Conservation (phyloP, 2,797 vertebrate genomes). For the Ctenopoma multispine region DNA sequence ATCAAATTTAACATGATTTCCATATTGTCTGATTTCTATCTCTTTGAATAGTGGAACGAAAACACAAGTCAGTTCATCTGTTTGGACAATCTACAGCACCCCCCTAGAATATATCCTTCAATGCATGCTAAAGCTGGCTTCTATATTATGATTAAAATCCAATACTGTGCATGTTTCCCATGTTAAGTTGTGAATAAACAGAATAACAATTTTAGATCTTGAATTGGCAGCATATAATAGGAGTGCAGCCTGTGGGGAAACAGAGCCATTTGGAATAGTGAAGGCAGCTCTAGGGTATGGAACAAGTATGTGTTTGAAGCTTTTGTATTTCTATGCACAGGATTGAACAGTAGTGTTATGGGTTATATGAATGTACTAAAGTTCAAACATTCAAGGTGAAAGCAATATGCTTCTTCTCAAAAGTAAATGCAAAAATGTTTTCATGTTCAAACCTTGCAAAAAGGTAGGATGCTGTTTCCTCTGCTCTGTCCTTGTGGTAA, state of each 20-base stretch:
- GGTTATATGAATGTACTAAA: slow-evolving; percentile 31
- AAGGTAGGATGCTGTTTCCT: not conserved
- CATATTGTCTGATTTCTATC: slow-evolving; percentile 69
- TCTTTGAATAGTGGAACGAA: slow-evolving; percentile 62
- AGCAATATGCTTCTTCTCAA: slow-evolving; percentile 33
- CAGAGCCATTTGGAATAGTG: slow-evolving; percentile 55
- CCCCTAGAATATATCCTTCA: slow-evolving; percentile 53
- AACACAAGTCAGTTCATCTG: slow-evolving; percentile 63
- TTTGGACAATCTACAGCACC: slow-evolving; percentile 71
- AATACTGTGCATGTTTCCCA: slow-evolving; percentile 64
- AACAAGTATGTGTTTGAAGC: slow-evolving; percentile 66
- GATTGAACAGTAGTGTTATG: slow-evolving; percentile 40
- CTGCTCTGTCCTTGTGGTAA: slow-evolving; percentile 32
- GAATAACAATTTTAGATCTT: slow-evolving; percentile 64
- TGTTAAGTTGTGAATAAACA: slow-evolving; percentile 56
- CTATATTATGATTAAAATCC: slow-evolving; percentile 66
- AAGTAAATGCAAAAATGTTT: slow-evolving; percentile 39
- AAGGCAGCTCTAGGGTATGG: slow-evolving; percentile 36
- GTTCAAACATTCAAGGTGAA: slow-evolving; percentile 45
- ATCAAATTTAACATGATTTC: slow-evolving; percentile 69
- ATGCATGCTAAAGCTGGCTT: slow-evolving; percentile 73
- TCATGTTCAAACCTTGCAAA: slow-evolving; percentile 29
- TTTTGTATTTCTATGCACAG: slow-evolving; percentile 50
- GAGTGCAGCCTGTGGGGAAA: slow-evolving; percentile 53
- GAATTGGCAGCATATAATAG: slow-evolving; percentile 53